Conservation (phyloP, 2,888 invertebrate genomes). For the Germaria angustata region DNA sequence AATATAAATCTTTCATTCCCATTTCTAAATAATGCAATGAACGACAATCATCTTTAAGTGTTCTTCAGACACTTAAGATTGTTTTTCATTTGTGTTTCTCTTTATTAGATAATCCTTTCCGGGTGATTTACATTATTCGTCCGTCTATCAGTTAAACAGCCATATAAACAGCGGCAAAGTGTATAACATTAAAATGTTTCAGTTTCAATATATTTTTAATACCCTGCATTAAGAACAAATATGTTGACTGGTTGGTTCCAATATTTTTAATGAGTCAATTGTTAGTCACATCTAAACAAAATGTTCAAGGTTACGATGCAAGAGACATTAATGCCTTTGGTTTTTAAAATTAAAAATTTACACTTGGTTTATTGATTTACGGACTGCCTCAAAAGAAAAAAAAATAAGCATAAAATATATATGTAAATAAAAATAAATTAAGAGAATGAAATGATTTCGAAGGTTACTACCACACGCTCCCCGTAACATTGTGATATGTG, state of each 20-base stretch:
- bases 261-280: too few species aligned
- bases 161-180: not conserved
- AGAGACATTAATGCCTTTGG: too few species aligned
- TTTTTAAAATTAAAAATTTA: too few species aligned
- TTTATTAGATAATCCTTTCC: constrained; percentile 66
- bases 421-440: too few species aligned
- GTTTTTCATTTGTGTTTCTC: constrained; percentile 24
- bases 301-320: too few species aligned
- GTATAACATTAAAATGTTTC: not conserved
- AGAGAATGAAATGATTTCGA: too few species aligned
- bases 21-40: constrained; percentile 40
- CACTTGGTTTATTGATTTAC: too few species aligned
- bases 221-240: not conserved
- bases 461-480: too few species aligned
- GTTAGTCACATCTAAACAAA: too few species aligned
- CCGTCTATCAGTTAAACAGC: constrained; percentile 9
- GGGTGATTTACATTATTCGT: constrained; percentile 61
- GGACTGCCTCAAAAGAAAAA: too few species aligned
- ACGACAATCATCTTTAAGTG: constrained; percentile 55
- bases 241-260: not conserved
- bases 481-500: too few species aligned
- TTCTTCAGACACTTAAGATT: constrained; percentile 60
- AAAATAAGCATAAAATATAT: too few species aligned
- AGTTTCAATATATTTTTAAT: constrained; percentile 4
- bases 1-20: constrained; percentile 29